Conservation (phyloP, 2,888 invertebrate genomes). For the Eubasilissa splendida region DNA sequence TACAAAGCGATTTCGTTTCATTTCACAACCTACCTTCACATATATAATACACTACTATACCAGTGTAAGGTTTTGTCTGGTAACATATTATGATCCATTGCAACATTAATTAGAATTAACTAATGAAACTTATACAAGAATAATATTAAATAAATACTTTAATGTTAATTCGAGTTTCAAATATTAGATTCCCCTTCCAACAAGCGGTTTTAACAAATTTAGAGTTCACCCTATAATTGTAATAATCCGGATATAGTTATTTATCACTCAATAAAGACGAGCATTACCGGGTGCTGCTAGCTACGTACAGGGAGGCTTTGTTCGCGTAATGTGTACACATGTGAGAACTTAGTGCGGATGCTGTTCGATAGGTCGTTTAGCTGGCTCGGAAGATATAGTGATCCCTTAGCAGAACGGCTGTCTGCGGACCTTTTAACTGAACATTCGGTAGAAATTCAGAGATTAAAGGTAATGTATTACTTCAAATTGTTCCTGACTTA, state of each 20-base stretch:
- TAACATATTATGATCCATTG: no score
- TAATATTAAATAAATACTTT: no score
- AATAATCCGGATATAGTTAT: neutral
- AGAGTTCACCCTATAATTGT: neutral
- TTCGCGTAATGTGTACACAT: neutral
- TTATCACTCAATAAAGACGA: neutral
- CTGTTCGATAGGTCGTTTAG: slow-evolving; percentile 12
- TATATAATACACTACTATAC: no score
- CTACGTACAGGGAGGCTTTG: neutral
- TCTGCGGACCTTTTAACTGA: slow-evolving; percentile 26
- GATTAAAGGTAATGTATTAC: slow-evolving; percentile 21
- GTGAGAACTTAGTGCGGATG: neutral
- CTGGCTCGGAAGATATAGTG: neutral
- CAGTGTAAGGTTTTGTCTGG: no score
- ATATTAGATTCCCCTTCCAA: no score
- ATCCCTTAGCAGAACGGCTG: slow-evolving; percentile 13
- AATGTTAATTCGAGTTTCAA: no score
- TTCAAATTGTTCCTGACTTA: neutral
- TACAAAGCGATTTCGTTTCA: no score
- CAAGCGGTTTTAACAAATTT: no score
- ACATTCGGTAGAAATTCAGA: slow-evolving; percentile 24
- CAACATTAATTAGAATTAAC: no score
- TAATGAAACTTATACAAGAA: no score
- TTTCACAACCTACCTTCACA: no score
- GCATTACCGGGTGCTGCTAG: neutral